Evolutionary conservation across 1,140 invertebrate genomes (phyloP), one percentile per base, ranked within the genome.

Genomic region (Drosophila nikananu): DNA sequence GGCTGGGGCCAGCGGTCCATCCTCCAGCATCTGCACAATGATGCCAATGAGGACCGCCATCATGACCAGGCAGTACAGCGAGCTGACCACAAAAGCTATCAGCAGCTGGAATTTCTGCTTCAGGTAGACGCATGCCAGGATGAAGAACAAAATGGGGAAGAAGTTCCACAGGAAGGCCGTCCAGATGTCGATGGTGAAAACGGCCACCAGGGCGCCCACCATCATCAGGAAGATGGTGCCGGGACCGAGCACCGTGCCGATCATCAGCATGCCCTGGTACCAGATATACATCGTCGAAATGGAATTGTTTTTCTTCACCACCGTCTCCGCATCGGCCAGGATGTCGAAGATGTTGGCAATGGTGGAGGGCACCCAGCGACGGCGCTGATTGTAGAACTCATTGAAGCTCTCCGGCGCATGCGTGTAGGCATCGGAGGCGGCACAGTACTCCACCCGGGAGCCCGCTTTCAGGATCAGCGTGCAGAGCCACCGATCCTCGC

Each of bases 141-240:
- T 95, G 86, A 97, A 98, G 2, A 96, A 73, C 2, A 96, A 48
- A 60, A 98, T 95, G 7, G 97, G 97, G 46, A 96, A 94, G 37
- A 97, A 94, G 92, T 98, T 98, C 92, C 95, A 96, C 23, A 95
- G 94, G 64, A 98, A 97, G 75, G 97, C 96, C 2, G 95, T 94
- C 95, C 96, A 97, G 81, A 97, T 97, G 66, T 95, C 94, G 67
- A 97, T 95, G 30, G 94, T 94, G 80, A 98, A 97, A 2, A 97
- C 96, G 8, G 97, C 95, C 1, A 97, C 96, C 79, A 98, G 96
- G 3, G 97, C 97, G 76, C 97, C 97, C 7, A 98, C 96, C 93
- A 98, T 95, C 97, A 98, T 98, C 42, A 98, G 95, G 81, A 98
- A 97, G 59, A 98, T 97, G 5, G 97, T 98, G 39, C 96, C 97